Conservation (phyloP, 1,140 invertebrate species). For the Drosophila athabasca region DNA sequence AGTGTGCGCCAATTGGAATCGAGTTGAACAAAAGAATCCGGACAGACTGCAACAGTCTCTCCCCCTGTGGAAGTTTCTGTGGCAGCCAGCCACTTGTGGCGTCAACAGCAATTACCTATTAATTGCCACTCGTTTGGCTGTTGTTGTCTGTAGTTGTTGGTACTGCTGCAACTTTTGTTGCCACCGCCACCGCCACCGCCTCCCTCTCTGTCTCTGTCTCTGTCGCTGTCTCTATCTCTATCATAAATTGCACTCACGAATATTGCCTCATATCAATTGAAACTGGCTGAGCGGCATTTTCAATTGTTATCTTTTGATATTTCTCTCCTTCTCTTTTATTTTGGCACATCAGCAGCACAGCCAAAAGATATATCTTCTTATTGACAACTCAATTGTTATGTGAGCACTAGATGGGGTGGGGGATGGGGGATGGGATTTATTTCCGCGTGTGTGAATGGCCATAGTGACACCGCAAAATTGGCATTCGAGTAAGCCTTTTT, state of each 20-base stretch:
- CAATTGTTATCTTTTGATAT: slow-evolving; percentile 58
- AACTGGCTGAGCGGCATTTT: slow-evolving; percentile 46
- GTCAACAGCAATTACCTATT: slow-evolving; percentile 73
- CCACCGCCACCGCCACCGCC: slow-evolving; percentile 34
- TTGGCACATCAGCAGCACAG: slow-evolving; percentile 31
- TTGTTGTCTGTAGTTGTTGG: slow-evolving; percentile 19
- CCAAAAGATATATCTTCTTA: slow-evolving; percentile 31
- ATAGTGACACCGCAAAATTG: slow-evolving; percentile 32
- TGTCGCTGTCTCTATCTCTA: slow-evolving; percentile 45
- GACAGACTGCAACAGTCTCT: slow-evolving; percentile 60
- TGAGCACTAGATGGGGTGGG: slow-evolving; percentile 22
- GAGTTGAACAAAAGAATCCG: slow-evolving; percentile 59
- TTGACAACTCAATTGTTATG: slow-evolving; percentile 51
- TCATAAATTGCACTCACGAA: slow-evolving; percentile 67
- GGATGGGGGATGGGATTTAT: slow-evolving; percentile 6
- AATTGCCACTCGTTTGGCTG: slow-evolving; percentile 57
- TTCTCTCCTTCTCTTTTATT: slow-evolving; percentile 24
- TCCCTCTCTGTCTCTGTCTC: slow-evolving; percentile 41
- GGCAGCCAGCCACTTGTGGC: slow-evolving; percentile 45
- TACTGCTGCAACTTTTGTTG: slow-evolving; percentile 56
- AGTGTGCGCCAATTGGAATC: slow-evolving; percentile 26
- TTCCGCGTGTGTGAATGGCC: slow-evolving; percentile 34
- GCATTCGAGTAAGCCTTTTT: slow-evolving; percentile 31
- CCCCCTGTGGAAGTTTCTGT: slow-evolving; percentile 25
- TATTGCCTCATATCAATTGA: slow-evolving; percentile 73